Evolutionary conservation across 23 tunicate genomes (phyloP).

Genomic region (Ciona savignyi): DNA sequence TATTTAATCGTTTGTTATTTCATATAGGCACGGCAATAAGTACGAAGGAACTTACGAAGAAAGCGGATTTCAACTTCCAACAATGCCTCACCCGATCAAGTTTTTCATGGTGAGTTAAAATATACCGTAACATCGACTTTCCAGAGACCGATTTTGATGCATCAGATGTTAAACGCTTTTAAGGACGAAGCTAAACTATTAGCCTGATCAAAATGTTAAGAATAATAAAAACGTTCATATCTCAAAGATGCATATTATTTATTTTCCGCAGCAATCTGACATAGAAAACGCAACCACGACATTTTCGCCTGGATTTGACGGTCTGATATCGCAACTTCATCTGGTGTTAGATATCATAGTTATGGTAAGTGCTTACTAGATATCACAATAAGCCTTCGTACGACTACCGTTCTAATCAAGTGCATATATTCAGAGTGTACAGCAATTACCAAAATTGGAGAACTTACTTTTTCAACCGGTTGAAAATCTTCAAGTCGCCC

Average conservation of each 20-base stretch:
- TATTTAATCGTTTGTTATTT: too few species aligned
- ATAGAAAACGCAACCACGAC: not conserved
- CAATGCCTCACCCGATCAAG: constrained; percentile 52
- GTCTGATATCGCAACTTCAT: not conserved
- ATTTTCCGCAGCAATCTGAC: not conserved
- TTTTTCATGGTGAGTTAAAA: constrained; percentile 66
- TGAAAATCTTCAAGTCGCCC: constrained; percentile 21
- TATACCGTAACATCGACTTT: too few species aligned
- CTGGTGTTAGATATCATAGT: not conserved
- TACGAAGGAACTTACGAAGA: constrained; percentile 61
- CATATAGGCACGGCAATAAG: constrained; percentile 58
- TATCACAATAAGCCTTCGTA: too few species aligned
- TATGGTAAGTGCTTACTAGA: not conserved
- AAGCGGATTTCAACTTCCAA: constrained; percentile 77
- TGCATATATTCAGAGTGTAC: constrained; percentile 66
- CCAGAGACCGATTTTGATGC: too few species aligned
- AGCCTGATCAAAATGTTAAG: too few species aligned
- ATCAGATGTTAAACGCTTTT: too few species aligned
- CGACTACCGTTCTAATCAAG: too few species aligned
- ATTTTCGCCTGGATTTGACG: not conserved
- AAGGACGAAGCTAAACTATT: too few species aligned
- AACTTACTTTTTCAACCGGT: constrained; percentile 82
- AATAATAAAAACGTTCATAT: too few species aligned
- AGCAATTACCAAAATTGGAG: constrained; percentile 54
- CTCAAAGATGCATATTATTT: too few species aligned